Percentiles rank a stretch among this genome's conserved stretches.
Conservation (phyloP, 1,140 invertebrate species). For the Calycopis cecrops region DNA sequence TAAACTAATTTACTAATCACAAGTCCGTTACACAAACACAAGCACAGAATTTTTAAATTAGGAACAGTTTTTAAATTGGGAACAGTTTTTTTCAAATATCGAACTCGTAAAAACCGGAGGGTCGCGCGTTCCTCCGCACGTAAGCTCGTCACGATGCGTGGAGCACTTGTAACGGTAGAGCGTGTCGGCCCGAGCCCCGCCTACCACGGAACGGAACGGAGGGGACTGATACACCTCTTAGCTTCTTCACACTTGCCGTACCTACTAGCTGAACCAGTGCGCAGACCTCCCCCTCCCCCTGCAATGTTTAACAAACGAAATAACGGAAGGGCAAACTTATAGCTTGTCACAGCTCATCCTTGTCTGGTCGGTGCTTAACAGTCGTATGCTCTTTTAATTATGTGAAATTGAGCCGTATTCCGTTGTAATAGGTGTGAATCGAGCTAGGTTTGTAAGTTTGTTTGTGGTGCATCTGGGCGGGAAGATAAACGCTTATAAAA, state of each 20-base stretch:
- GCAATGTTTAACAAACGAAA: constrained; percentile 10
- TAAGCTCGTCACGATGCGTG: constrained; percentile 55
- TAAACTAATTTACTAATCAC: background rate
- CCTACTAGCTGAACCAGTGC: constrained; percentile 50
- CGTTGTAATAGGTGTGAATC: constrained; percentile 17
- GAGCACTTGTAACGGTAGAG: constrained; percentile 57
- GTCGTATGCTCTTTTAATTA: constrained; percentile 18
- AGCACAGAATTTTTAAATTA: constrained; percentile 9
- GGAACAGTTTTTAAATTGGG: constrained; percentile 21
- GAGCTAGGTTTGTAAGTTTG: constrained; percentile 19
- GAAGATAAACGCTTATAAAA: constrained; percentile 48
- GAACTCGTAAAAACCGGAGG: constrained; percentile 26
- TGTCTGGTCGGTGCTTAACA: constrained; percentile 35
- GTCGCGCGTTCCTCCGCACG: constrained; percentile 40
- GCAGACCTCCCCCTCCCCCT: constrained; percentile 32
- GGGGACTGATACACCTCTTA: constrained; percentile 66
- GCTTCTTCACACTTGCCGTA: constrained; percentile 65
- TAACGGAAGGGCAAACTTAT: constrained; percentile 18
- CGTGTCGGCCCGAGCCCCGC: constrained; percentile 51
- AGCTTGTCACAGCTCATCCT: constrained; percentile 27
- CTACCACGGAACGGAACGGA: constrained; percentile 51
- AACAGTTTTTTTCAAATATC: constrained; percentile 32
- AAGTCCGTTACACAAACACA: constrained; percentile 2
- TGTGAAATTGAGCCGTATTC: constrained; percentile 22
- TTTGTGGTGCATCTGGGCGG: constrained; percentile 40